These are phyloP conservation scores for Carcharodon carcharias DNA, from an alignment of 2,797 vertebrate genomes.

Conservation along the genomic window DNA sequence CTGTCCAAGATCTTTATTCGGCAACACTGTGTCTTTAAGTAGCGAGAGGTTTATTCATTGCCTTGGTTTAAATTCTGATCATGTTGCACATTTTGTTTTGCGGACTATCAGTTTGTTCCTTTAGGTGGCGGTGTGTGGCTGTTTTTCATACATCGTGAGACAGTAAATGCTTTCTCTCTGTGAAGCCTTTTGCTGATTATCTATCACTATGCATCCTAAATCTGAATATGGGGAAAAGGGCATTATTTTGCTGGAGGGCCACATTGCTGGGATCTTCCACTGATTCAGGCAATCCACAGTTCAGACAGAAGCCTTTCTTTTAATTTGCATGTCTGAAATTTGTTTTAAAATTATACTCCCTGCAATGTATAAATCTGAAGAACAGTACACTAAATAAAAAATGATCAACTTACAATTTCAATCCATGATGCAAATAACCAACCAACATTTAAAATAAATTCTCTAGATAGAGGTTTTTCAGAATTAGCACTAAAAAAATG, in stretches of 20 bases:
- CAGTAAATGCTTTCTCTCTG: not conserved
- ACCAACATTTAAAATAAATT: not conserved
- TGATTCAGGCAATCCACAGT: not conserved
- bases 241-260: not conserved
- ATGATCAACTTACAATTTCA: not conserved
- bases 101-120: not conserved
- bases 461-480: not conserved
- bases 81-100: not conserved
- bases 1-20: not conserved
- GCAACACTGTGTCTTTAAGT: not conserved
- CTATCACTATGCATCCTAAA: not conserved
- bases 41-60: not conserved
- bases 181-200: not conserved
- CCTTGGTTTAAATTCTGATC: not conserved
- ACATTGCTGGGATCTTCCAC: not conserved
- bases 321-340: not conserved
- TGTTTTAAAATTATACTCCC: not conserved
- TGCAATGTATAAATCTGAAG: not conserved
- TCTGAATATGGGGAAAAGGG: not conserved
- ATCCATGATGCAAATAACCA: not conserved
- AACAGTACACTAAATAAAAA: not conserved
- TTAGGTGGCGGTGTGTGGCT: slow-evolving; percentile 11
- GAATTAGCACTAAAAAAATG: not conserved
- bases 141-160: not conserved
- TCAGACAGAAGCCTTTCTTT: not conserved